Conservation (phyloP, 2,797 vertebrate genomes). For the Falco naumanni region DNA sequence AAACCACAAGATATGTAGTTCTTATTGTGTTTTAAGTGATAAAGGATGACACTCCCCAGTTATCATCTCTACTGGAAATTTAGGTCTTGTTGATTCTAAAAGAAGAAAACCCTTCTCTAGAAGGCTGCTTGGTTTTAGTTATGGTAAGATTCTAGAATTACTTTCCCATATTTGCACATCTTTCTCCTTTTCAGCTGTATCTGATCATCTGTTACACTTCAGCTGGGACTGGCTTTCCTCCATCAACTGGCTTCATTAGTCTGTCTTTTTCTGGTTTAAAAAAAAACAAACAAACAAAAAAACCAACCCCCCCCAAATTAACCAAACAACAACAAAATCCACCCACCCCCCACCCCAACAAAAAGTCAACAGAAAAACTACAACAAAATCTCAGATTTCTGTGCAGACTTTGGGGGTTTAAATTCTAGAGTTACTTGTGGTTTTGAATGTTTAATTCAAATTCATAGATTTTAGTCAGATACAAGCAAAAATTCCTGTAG, state of each 20-base stretch:
- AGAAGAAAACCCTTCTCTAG: not conserved
- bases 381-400: not conserved
- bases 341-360: fast-evolving
- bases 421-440: not conserved
- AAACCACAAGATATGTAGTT: not conserved
- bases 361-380: not conserved
- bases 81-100: not conserved
- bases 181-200: not conserved
- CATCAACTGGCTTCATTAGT: too few relatives aligned
- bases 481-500: not conserved
- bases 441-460: not conserved
- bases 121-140: not conserved
- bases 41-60: not conserved
- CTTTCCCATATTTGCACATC: not conserved
- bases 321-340: not conserved
- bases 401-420: not conserved
- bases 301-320: too few relatives aligned
- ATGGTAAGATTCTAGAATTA: not conserved
- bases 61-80: not conserved
- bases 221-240: not conserved
- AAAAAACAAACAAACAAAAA: too few relatives aligned
- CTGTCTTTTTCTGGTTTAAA: not conserved
- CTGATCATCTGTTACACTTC: not conserved
- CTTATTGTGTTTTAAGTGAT: not conserved
- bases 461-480: not conserved